phyloP scores from a whole-genome alignment of 2,888 invertebrate species.

The Dione vanillae region DNA sequence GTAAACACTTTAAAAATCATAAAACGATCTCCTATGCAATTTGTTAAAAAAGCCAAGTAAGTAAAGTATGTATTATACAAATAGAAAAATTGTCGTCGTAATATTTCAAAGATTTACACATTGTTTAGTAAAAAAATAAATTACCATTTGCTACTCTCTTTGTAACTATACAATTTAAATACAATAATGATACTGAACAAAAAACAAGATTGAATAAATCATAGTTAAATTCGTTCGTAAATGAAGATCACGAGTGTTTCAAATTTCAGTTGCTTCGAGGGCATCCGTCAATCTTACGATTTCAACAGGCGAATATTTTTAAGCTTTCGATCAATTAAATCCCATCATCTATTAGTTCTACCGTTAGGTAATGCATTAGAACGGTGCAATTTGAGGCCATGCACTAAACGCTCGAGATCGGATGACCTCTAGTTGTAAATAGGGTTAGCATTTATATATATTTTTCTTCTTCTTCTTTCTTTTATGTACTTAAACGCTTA shows the following conservation, averaged over 20 bases:
- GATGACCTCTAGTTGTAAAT: constrained; percentile 38
- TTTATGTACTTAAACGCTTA: too few relatives aligned
- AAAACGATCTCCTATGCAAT: neutral
- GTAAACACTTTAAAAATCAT: too few relatives aligned
- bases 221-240: neutral
- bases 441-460: constrained; percentile 2
- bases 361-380: constrained; percentile 54
- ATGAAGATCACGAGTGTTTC: constrained; percentile 15
- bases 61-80: neutral
- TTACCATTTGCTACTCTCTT: neutral
- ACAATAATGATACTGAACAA: neutral
- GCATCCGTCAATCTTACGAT: constrained; percentile 37
- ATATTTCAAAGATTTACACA: neutral
- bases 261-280: constrained; percentile 27
- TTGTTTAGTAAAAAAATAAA: neutral
- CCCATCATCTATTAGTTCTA: constrained; percentile 51
- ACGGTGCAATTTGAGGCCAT: constrained; percentile 66
- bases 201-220: neutral
- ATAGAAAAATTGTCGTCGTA: neutral
- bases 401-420: constrained; percentile 42
- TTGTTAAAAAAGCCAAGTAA: neutral
- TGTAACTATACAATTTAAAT: neutral
- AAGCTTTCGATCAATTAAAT: constrained; percentile 52
- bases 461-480: too few relatives aligned
- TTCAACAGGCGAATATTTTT: constrained; percentile 38